Conservation (phyloP, 1,140 invertebrate species). For the Monochamus saltuarius region DNA sequence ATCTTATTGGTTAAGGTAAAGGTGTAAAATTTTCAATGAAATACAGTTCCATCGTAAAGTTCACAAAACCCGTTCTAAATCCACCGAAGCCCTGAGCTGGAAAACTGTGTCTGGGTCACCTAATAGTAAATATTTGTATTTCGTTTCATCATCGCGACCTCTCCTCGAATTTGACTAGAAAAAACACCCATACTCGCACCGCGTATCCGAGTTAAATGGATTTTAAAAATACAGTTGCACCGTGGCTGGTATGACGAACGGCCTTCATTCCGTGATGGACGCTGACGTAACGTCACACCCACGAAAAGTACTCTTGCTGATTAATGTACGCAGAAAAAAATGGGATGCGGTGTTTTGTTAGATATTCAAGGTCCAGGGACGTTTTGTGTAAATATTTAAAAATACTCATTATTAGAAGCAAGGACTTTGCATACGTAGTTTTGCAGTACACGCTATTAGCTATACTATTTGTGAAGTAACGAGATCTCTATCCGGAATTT, state of each 20-base stretch:
- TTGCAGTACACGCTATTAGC: no score
- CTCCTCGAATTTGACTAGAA: conserved; percentile 3
- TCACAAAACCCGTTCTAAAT: no score
- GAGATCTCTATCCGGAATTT: no score
- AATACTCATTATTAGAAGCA: conserved; percentile 2
- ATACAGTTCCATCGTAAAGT: no score
- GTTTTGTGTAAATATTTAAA: conserved; percentile 13
- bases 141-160: conserved; percentile 11
- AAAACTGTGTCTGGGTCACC: conserved; percentile 19
- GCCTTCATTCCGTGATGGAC: not conserved
- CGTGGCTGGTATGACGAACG: not conserved
- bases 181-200: not conserved
- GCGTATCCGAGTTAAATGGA: not conserved
- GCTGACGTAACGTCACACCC: conserved; percentile 15
- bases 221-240: not conserved
- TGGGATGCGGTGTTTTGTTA: not conserved
- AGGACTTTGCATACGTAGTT: not conserved
- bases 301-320: conserved; percentile 14
- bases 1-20: no score
- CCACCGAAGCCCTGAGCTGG: no score
- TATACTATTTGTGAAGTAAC: no score
- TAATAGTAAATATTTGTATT: conserved; percentile 17
- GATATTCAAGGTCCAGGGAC: conserved; percentile 1
- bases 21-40: no score
- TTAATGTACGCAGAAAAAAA: conserved; percentile 16